phyloP scores from a whole-genome alignment of 2,888 invertebrate species.

The Nebria brevicollis region DNA sequence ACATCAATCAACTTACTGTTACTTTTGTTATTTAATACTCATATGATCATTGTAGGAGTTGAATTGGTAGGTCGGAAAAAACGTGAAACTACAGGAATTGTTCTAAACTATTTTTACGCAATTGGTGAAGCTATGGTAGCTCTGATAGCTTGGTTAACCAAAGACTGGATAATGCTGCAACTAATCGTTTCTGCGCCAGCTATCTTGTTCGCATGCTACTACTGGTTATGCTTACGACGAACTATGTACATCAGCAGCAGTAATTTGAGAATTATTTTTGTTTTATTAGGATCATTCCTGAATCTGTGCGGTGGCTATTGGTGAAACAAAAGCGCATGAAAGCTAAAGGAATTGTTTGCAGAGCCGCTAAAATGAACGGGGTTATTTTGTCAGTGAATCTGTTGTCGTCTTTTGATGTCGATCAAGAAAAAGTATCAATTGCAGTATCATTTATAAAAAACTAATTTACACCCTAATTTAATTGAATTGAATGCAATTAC shows the following conservation, averaged over 20 bases:
- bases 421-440: slow-evolving; percentile 45
- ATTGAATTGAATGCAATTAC: not conserved
- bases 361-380: slow-evolving; percentile 68
- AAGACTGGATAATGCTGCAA: slow-evolving; percentile 71
- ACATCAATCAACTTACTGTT: not conserved
- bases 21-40: no score
- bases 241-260: not conserved
- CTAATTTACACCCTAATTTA: no score
- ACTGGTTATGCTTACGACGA: slow-evolving; percentile 62
- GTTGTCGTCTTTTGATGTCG: slow-evolving; percentile 61
- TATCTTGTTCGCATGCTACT: slow-evolving; percentile 68
- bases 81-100: slow-evolving; percentile 71
- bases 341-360: slow-evolving; percentile 67
- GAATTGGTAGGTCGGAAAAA: slow-evolving; percentile 73
- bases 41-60: slow-evolving; percentile 62
- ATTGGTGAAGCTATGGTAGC: slow-evolving; percentile 72
- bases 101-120: slow-evolving; percentile 73
- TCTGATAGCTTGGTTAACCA: slow-evolving; percentile 68
- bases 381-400: slow-evolving; percentile 63
- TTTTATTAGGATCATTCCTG: slow-evolving; percentile 67
- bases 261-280: not conserved
- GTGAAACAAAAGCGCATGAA: slow-evolving; percentile 66
- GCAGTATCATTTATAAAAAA: no score
- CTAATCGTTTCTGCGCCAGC: slow-evolving; percentile 70
- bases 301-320: slow-evolving; percentile 74